Evolutionary conservation across 2,113 vertebrate species (phyloP).

Genomic region (Desmodus rotundus): DNA sequence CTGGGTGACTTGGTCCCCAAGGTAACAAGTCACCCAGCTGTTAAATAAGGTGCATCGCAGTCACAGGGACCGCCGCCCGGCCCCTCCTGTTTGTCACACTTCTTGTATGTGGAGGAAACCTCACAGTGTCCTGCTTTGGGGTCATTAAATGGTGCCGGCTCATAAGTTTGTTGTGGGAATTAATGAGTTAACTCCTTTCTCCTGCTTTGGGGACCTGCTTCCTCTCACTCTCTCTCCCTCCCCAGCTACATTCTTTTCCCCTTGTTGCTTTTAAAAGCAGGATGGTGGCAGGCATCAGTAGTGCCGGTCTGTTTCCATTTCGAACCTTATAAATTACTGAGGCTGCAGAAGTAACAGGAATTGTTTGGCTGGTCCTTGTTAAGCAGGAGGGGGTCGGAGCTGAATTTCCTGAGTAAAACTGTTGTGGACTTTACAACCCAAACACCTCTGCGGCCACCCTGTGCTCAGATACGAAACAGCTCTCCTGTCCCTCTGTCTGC

Average conservation of each 20-base stretch:
- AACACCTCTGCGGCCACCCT: slow-evolving; percentile 68
- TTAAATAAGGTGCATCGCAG: neutral
- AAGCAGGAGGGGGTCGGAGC: slow-evolving; percentile 78
- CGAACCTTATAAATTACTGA: slow-evolving; percentile 77
- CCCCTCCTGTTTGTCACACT: neutral
- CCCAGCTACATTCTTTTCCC: neutral
- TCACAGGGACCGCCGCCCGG: too few species aligned
- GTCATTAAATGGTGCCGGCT: neutral
- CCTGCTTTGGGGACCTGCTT: neutral
- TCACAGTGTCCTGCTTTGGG: neutral
- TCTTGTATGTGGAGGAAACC: neutral
- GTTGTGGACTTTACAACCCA: slow-evolving; percentile 73
- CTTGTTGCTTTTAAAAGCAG: neutral
- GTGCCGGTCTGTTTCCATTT: slow-evolving; percentile 74
- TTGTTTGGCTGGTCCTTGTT: slow-evolving; percentile 71
- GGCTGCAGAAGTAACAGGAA: slow-evolving; percentile 71
- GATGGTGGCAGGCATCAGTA: neutral
- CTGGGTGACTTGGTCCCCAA: neutral
- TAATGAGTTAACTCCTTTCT: slow-evolving; percentile 12
- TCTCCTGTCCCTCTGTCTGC: neutral
- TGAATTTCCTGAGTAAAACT: slow-evolving; percentile 83
- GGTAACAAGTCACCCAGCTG: neutral
- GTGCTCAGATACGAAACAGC: slow-evolving; percentile 31
- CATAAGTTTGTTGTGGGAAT: neutral
- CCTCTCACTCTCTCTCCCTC: neutral